Percentiles rank a stretch among this genome's conserved stretches.
Evolutionary conservation across 2,797 vertebrate species (phyloP).

Genomic region (Chaetophractus vellerosus): DNA sequence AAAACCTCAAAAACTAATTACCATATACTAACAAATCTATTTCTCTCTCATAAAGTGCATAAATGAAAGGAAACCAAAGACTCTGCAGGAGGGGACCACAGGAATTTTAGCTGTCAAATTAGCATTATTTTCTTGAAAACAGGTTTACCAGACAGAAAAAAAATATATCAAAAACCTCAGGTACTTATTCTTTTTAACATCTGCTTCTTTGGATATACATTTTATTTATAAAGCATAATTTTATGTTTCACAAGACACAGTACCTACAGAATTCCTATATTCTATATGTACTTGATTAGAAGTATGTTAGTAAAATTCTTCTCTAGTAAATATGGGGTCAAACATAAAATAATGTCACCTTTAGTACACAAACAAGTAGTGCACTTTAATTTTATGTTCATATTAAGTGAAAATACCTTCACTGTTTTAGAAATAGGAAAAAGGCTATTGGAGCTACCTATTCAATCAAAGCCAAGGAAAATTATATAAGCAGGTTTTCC

Average conservation of each 20-base stretch:
- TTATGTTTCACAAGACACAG: neutral
- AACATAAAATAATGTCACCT: neutral
- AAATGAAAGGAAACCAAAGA: neutral
- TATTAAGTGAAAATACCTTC: conserved; percentile 24
- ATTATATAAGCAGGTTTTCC: neutral
- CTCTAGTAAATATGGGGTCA: neutral
- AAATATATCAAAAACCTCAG: neutral
- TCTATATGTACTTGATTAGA: neutral
- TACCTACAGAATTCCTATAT: neutral
- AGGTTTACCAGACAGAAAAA: neutral
- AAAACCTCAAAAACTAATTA: neutral
- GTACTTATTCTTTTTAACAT: neutral
- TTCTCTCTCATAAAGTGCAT: neutral
- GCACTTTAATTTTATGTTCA: conserved; percentile 37
- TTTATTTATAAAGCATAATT: conserved; percentile 10
- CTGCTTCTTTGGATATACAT: neutral
- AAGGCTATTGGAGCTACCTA: neutral
- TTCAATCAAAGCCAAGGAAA: neutral
- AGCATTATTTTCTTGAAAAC: conserved; percentile 16
- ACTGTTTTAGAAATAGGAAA: neutral
- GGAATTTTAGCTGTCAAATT: conserved; percentile 12
- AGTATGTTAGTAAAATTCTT: neutral
- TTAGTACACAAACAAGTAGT: neutral
- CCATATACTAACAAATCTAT: neutral
- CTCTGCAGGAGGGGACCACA: neutral